Percentiles rank a stretch among this genome's conserved stretches.
Conservation (phyloP, 2,797 vertebrate species). For the Oryzias dopingdopingensis region DNA sequence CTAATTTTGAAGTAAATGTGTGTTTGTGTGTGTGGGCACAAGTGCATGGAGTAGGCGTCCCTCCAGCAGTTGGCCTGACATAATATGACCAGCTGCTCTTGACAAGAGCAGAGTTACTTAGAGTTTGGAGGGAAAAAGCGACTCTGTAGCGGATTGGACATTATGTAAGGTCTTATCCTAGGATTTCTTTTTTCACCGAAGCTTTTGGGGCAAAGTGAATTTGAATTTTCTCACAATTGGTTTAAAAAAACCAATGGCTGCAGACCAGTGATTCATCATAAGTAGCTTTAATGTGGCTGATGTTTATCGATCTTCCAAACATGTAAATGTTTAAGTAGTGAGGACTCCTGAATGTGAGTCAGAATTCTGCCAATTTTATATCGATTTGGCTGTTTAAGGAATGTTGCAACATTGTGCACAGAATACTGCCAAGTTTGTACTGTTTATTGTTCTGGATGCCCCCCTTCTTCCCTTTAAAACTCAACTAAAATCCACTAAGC, state of each 20-base stretch:
- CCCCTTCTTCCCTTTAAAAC: conserved; percentile 16
- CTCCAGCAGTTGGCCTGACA: conserved; percentile 67
- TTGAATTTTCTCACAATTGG: conserved; percentile 48
- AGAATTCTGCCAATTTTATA: conserved; percentile 13
- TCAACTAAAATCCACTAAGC: conserved; percentile 44
- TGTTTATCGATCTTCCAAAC: conserved; percentile 42
- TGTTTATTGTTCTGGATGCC: conserved; percentile 18
- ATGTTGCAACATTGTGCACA: conserved; percentile 12
- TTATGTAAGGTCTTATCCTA: conserved; percentile 60
- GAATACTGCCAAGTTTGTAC: conserved; percentile 17
- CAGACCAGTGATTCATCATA: conserved; percentile 36
- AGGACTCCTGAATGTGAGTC: conserved; percentile 7
- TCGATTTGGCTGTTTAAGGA: conserved; percentile 15
- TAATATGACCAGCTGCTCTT: conserved; percentile 72
- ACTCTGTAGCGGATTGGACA: conserved; percentile 51
- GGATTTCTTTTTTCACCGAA: conserved; percentile 42
- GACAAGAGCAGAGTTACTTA: conserved; percentile 54
- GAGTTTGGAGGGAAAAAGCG: conserved; percentile 50
- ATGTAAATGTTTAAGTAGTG: conserved; percentile 3
- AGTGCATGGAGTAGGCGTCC: conserved; percentile 52
- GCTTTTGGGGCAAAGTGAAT: conserved; percentile 45
- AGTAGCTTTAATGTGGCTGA: conserved; percentile 25
- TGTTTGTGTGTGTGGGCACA: conserved; percentile 55
- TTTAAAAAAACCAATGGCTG: conserved; percentile 50
- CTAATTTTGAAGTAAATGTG: conserved; percentile 61